Evolutionary conservation across 2,113 vertebrate species (phyloP).

Genomic region (Melanerpes formicivorus): DNA sequence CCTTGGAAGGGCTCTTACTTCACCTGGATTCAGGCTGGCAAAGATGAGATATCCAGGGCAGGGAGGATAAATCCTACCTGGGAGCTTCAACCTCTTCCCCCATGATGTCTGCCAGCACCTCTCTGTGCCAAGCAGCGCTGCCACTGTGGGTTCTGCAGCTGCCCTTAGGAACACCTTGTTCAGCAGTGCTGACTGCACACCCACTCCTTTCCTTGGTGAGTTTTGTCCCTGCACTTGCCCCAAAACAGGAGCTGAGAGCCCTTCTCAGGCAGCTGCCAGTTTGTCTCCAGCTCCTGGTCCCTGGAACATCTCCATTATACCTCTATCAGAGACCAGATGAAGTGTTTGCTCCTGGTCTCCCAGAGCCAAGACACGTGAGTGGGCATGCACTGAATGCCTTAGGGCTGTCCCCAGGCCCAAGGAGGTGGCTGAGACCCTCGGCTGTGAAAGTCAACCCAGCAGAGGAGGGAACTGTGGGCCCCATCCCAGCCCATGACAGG

Average conservation of each 20-base stretch:
- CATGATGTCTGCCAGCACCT: not conserved
- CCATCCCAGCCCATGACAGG: accelerated
- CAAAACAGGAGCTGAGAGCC: not conserved
- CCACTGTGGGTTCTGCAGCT: not conserved
- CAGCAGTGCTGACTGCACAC: not conserved
- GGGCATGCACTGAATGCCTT: accelerated
- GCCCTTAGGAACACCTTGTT: not conserved
- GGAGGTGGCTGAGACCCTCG: not conserved
- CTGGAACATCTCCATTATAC: not conserved
- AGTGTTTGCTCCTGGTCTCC: not conserved
- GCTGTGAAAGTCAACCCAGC: not conserved
- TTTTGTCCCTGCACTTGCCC: not conserved
- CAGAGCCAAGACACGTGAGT: accelerated
- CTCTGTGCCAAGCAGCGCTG: not conserved
- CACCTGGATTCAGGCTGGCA: not conserved
- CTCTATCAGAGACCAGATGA: not conserved
- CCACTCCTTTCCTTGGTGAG: not conserved
- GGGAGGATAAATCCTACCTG: not conserved
- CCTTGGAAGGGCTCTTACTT: not conserved
- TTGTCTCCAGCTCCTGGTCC: not conserved
- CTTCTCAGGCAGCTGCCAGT: not conserved
- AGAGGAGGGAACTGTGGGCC: not conserved
- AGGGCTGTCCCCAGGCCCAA: not conserved
- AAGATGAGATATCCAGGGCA: not conserved
- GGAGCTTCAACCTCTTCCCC: not conserved